Evolutionary conservation across 2,888 invertebrate genomes (phyloP).

Genomic region (Polyploca ridens): DNA sequence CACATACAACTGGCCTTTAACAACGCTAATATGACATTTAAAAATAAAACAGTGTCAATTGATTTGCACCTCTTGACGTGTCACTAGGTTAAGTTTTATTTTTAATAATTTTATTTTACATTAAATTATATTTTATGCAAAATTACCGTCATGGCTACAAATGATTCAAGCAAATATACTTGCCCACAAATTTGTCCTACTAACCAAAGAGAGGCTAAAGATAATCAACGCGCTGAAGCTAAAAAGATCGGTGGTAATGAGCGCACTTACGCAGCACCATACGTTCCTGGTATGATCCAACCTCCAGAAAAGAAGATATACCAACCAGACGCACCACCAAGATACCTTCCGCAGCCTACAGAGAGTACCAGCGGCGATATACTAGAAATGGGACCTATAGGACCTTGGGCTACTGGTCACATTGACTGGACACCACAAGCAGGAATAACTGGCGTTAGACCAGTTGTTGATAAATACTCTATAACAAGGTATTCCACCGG

Average conservation of each 20-base stretch:
- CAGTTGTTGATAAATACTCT: constrained; percentile 91
- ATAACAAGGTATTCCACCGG: constrained; percentile 89
- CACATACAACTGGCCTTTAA: not conserved
- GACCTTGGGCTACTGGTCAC: constrained; percentile 91
- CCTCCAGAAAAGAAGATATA: constrained; percentile 61
- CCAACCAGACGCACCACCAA: constrained; percentile 67
- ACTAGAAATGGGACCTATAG: constrained; percentile 75
- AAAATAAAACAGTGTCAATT: constrained; percentile 14
- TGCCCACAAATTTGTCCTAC: constrained; percentile 69
- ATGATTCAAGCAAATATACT: constrained; percentile 33
- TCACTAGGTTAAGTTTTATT: constrained; percentile 23
- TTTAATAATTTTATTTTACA: constrained; percentile 23
- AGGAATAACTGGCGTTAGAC: constrained; percentile 89
- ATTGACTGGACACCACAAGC: constrained; percentile 90
- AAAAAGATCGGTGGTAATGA: constrained; percentile 30
- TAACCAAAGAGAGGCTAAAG: not conserved
- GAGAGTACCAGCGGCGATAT: constrained; percentile 75
- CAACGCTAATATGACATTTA: not conserved
- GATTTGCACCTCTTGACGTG: constrained; percentile 12
- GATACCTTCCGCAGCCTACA: constrained; percentile 70
- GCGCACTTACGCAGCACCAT: constrained; percentile 48
- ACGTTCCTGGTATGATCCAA: constrained; percentile 63
- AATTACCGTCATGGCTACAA: constrained; percentile 53
- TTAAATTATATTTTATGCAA: constrained; percentile 23
- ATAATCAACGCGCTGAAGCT: constrained; percentile 38